Base-by-base conservation (phyloP, 2,888 invertebrate species). In the Euzophera pinguis region DNA sequence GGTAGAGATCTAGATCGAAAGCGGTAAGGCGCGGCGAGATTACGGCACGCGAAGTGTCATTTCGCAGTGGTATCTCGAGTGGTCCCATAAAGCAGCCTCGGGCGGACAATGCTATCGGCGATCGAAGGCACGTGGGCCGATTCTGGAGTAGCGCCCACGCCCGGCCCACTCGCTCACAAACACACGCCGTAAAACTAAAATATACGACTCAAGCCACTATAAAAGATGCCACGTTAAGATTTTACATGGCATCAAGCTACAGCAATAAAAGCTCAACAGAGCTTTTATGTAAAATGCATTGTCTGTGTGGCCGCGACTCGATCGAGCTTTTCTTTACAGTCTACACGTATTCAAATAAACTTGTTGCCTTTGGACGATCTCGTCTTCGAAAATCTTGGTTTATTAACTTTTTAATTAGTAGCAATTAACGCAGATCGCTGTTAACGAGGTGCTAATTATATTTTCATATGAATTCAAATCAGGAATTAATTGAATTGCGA, bases 111-210 rank as follows among this genome's bases (percentile, higher is more conserved):
- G 69, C 78, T 82, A 86, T 86, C 85, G 81, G 73, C 72, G 73
- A 87, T 84, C 87, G 64, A 60, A 22, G 75, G 80, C 83, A 82
- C 81, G 84, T 83, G 85, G 84, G 86, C 78, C 56, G 70, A 73
- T 80, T 82, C 81, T 84, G 84, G 84, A 84, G 86, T 80, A 85
- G 82, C 88, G 78, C 89, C 89, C 84, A 89, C 89, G 82, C 78
- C 61, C 70, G 52, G 67, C 74, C 71, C 65, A 69, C 74, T 65
- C 65, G 35, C 60, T 60, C 67, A 67, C 68, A 64, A 64, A 65
- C 71, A 73, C 69, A 67, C 70, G 73, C 75, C 78, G 78, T 84
- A 84, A 84, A 82, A 75, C 75, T 73, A 64, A 78, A 76, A 82
- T 81, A 84, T 82, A 84, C 78, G 79, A 78, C 75, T 71, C 72